These are phyloP conservation scores for Galago senegalensis DNA, from an alignment of 2,797 vertebrate species.

Conservation along the genomic window DNA sequence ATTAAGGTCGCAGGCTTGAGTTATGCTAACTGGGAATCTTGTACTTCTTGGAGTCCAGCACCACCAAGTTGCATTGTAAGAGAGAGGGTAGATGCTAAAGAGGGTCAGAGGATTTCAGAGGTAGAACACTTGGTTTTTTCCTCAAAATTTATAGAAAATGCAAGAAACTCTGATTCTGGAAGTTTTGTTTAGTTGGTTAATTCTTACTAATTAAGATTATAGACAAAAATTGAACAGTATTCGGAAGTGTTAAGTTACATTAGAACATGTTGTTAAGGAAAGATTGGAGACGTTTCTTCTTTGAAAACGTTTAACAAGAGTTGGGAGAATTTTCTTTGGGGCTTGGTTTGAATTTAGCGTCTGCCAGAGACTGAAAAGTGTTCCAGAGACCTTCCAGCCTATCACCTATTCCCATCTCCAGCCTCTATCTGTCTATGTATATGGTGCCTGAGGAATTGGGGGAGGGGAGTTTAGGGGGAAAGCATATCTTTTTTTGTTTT, in stretches of 20 bases:
- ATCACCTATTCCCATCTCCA: too few species aligned
- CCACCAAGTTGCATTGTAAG: not conserved
- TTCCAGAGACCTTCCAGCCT: not conserved
- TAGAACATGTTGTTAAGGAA: not conserved
- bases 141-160: not conserved
- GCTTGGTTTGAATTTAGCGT: not conserved
- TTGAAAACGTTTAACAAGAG: not conserved
- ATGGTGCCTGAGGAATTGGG: not conserved
- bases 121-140: not conserved
- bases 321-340: not conserved
- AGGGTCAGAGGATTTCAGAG: too few species aligned
- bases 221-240: not conserved
- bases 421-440: fast-evolving
- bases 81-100: not conserved
- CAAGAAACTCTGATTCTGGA: not conserved
- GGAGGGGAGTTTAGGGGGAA: not conserved
- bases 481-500: not conserved
- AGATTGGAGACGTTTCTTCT: not conserved
- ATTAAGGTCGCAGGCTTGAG: not conserved
- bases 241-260: not conserved
- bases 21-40: not conserved
- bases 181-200: not conserved
- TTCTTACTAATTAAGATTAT: constrained; percentile 18
- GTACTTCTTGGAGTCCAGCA: not conserved
- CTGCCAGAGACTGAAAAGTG: not conserved